Base-by-base conservation (phyloP, 1,140 invertebrate genomes). In the Listronotus oregonensis region DNA sequence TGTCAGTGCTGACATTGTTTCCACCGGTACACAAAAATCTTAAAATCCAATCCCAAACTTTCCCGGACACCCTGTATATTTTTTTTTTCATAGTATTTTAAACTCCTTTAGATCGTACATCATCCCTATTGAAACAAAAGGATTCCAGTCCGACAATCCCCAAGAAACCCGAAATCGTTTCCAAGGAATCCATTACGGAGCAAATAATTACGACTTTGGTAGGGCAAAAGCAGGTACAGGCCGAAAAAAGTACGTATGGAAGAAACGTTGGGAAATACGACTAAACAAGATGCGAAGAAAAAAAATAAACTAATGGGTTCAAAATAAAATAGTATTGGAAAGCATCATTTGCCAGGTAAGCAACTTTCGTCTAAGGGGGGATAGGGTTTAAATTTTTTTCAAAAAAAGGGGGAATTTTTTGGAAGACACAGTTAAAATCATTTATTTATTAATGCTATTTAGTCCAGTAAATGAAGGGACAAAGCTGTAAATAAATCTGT, bases 321-420 rank as follows among this genome's bases (percentile, higher is more conserved):
- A 50, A 37, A 60, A 60, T 43, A 10, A 60, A 60, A 60, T 39
- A 60, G 27, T 62, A 47, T 52, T 8, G 61, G 61, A 14, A 64
- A 64, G 12, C 61, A 64, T 49, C 14, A 64, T n/a, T 47, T 64
- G 8, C 61, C 61, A 11, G 59, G 59, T 62, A n/a, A 14, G 37
- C 8, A n/a, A 7, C n/a, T 5, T 27, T n/a, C n/a, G n/a, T n/a
- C n/a, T n/a, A n/a, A n/a, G n/a, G n/a, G n/a, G n/a, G n/a, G n/a
- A n/a, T n/a, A n/a, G n/a, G n/a, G n/a, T n/a, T n/a, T n/a, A n/a
- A n/a, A n/a, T n/a, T n/a, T n/a, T n/a, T n/a, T n/a, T n/a, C n/a
- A n/a, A n/a, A n/a, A n/a, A n/a, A n/a, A n/a, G n/a, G n/a, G n/a
- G n/a, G n/a, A n/a, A n/a, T n/a, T n/a, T n/a, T n/a, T n/a, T n/a